Base-by-base conservation (phyloP, 2,797 vertebrate genomes). In the Phalloptychus januarius region DNA sequence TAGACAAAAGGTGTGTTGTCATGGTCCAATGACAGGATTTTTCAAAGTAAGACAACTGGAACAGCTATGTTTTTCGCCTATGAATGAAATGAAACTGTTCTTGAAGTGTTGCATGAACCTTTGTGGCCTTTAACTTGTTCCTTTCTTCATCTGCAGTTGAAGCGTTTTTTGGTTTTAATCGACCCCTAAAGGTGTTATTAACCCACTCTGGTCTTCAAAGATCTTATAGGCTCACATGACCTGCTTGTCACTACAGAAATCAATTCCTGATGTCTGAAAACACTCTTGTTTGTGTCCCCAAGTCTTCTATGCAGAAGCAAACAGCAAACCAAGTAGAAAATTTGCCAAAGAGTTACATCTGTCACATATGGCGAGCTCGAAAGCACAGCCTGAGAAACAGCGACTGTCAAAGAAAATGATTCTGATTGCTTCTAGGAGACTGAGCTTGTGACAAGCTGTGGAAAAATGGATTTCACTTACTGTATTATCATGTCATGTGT, bases 371-470 rank as follows among this genome's bases (percentile, higher is more conserved):
- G 58, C 3, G 58, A 63, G 31, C 58, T 28, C 28, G 31, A 46
- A 71, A 63, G 58, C 58, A 10, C 58, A 38, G 74, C 54, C 58
- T 76, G 70, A 54, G 63, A 73, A 67, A 72, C 31, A 0, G 38
- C n/a, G 44, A 50, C 20, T 76, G 67, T 65, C 69, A 75, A 38
- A 76, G 70, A 36, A 76, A 80, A 72, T 20, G 7, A 76, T 71
- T 48, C 56, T 36, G 20, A 67, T 56, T 72, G 69, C 38, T 80
- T 71, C 46, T 56, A 71, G 46, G 54, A 80, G 69, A 63, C 36
- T 71, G 52, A 44, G n/a, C 4, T 12, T 65, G 38, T 72, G 56
- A 54, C 38, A 65, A 72, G 69, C 5, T 5, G 2, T 33, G 72
- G 54, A 72, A 72, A 63, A 63, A 63, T 63, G 31, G 58, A 54